Evolutionary conservation across 2,113 vertebrate genomes (phyloP).

Genomic region (Psittacula cyanocephala): DNA sequence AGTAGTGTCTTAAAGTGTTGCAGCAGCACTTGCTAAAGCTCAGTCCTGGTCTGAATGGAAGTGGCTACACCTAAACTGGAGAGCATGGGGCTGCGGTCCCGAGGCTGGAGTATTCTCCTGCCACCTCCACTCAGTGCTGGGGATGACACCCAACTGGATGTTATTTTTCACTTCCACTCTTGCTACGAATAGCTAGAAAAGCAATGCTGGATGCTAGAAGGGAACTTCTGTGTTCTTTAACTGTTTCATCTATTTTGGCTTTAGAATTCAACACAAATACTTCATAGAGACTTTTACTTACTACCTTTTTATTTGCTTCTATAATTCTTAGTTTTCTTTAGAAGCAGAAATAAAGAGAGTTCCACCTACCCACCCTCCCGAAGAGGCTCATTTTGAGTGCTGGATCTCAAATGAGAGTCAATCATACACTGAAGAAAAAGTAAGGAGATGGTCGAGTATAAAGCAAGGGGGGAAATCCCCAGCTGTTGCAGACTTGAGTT

Average conservation of each 20-base stretch:
- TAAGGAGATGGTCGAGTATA: background rate
- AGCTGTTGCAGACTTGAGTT: background rate
- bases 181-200: background rate
- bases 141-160: rapidly evolving
- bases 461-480: background rate
- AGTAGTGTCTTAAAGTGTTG: background rate
- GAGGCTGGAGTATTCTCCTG: background rate
- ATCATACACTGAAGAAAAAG: background rate
- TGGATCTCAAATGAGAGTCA: background rate
- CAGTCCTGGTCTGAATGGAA: background rate
- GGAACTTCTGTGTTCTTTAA: background rate
- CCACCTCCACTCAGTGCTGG: background rate
- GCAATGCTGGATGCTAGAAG: background rate
- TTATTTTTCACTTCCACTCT: background rate
- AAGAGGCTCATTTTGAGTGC: background rate
- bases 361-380: rapidly evolving
- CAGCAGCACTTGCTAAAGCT: background rate
- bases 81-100: background rate
- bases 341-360: background rate
- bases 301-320: background rate
- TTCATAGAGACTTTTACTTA: background rate
- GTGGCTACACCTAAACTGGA: background rate
- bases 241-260: background rate
- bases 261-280: background rate
- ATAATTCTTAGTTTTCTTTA: background rate